Conservation (phyloP, 2,888 invertebrate species). For the Oasisia sp. region DNA sequence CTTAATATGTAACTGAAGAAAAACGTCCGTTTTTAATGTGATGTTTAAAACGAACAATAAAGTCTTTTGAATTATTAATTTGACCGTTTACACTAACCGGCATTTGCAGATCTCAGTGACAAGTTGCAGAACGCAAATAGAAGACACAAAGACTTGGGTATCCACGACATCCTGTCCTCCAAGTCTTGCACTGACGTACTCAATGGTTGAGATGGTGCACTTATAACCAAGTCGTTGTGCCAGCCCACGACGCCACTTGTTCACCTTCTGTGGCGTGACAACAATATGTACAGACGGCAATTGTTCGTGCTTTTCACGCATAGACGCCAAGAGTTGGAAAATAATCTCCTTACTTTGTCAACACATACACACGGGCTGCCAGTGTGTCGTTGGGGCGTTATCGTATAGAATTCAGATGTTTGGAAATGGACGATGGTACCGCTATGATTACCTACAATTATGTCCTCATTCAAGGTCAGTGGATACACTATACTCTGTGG, state of each 20-base stretch:
- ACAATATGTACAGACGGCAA: background rate
- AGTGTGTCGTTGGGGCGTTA: background rate
- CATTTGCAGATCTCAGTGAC: background rate
- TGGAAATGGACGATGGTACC: background rate
- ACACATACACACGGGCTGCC: background rate
- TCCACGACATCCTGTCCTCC: background rate
- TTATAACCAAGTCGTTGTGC: background rate
- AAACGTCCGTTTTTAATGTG: no score
- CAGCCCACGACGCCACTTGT: background rate
- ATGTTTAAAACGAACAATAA: no score
- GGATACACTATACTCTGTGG: background rate
- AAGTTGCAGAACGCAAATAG: background rate
- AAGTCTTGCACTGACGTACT: background rate
- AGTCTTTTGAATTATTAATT: no score
- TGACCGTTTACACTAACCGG: background rate
- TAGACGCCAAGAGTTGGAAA: background rate
- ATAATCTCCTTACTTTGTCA: background rate
- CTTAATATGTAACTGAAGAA: no score
- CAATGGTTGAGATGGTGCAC: background rate
- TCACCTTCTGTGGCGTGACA: background rate
- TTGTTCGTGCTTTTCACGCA: background rate
- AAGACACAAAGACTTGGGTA: background rate
- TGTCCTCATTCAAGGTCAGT: constrained; percentile 1
- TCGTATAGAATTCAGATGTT: background rate
- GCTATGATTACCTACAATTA: background rate